phyloP scores from a whole-genome alignment of 2,888 invertebrate genomes.

The Conchocele bisecta region DNA sequence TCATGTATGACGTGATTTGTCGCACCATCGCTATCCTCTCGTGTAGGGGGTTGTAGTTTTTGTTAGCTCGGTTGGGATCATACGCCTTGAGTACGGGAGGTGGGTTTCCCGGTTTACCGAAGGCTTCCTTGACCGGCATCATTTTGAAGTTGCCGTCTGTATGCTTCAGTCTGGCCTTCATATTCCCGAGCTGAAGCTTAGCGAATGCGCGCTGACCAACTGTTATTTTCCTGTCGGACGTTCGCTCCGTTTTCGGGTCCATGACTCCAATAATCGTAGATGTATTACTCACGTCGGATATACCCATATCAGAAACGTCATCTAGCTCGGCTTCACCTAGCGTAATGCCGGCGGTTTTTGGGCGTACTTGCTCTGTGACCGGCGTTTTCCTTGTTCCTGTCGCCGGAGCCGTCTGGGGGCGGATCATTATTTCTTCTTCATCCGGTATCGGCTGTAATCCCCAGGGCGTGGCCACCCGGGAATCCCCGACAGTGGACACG shows the following conservation, averaged over 20 bases:
- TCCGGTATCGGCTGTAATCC: conserved; percentile 58
- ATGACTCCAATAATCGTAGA: conserved; percentile 60
- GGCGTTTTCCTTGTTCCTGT: neutral
- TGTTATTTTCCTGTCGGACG: conserved; percentile 56
- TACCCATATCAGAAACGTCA: conserved; percentile 17
- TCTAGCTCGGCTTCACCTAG: conserved; percentile 8
- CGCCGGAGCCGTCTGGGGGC: conserved; percentile 50
- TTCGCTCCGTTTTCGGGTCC: conserved; percentile 60
- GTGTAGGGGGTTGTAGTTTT: conserved; percentile 53
- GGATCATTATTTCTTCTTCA: conserved; percentile 11
- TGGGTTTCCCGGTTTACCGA: conserved; percentile 39
- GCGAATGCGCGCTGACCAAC: conserved; percentile 64
- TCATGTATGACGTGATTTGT: conserved; percentile 58
- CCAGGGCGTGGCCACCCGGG: conserved; percentile 35
- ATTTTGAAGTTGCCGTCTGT: conserved; percentile 64
- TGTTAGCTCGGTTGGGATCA: conserved; percentile 27
- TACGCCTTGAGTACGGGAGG: conserved; percentile 37
- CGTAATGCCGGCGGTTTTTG: conserved; percentile 36
- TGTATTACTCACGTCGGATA: conserved; percentile 16
- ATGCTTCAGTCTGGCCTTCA: conserved; percentile 63
- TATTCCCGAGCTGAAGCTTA: conserved; percentile 57
- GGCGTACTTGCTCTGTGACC: neutral
- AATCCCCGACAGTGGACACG: conserved; percentile 42
- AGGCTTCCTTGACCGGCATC: conserved; percentile 56
- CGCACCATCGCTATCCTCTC: conserved; percentile 69